Evolutionary conservation across 2,113 vertebrate genomes (phyloP).

Genomic region (Geococcyx californianus): DNA sequence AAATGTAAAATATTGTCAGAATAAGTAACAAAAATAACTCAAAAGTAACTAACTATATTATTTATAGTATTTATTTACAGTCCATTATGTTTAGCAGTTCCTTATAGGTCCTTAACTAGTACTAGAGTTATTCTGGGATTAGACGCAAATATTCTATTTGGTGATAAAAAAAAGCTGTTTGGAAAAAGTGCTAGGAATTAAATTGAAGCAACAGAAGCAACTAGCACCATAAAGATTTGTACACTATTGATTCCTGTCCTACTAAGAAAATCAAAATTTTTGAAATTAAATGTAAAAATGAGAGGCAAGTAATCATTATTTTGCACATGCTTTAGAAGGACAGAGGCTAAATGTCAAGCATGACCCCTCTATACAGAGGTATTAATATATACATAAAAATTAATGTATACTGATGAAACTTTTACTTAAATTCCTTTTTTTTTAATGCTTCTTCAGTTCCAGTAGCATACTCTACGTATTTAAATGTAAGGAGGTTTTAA

Average conservation of each 20-base stretch:
- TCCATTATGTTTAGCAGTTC: neutral
- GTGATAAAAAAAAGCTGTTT: neutral
- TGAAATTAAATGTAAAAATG: neutral
- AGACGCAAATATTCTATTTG: neutral
- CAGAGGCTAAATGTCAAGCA: neutral
- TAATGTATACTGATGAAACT: neutral
- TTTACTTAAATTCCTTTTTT: neutral
- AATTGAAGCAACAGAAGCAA: neutral
- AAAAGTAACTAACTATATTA: neutral
- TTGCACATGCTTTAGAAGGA: neutral
- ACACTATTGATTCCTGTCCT: neutral
- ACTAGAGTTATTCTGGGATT: neutral
- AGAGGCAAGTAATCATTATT: neutral
- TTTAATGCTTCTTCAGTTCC: neutral
- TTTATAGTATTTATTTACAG: neutral
- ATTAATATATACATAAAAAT: neutral
- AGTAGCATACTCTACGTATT: neutral
- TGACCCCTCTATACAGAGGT: neutral
- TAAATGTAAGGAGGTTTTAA: neutral
- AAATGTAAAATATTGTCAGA: neutral
- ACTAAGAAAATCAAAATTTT: neutral
- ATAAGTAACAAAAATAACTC: neutral
- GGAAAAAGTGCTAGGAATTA: neutral
- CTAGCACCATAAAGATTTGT: neutral
- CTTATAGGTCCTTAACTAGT: neutral